Conservation (phyloP, 2,888 invertebrate genomes). For the Diloba caeruleocephala region DNA sequence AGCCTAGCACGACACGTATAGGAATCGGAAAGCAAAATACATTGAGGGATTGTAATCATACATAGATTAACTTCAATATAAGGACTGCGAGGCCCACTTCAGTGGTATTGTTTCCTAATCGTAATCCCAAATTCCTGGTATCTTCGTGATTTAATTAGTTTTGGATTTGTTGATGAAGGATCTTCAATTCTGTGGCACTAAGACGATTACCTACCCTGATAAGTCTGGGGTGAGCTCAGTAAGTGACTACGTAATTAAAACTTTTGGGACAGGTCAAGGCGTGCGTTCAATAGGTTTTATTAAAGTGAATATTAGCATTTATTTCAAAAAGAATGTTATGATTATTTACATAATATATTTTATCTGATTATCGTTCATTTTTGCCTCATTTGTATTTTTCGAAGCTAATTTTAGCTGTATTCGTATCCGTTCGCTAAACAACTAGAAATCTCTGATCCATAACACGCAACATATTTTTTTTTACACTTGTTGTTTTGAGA, state of each 20-base stretch:
- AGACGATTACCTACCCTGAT: slow-evolving; percentile 26
- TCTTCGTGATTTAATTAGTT: slow-evolving; percentile 44
- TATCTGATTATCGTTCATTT: too few relatives aligned
- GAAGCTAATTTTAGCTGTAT: too few relatives aligned
- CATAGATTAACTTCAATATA: neutral
- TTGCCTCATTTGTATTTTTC: too few relatives aligned
- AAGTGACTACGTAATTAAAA: slow-evolving; percentile 35
- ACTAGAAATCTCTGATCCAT: too few relatives aligned
- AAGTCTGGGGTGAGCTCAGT: slow-evolving; percentile 10
- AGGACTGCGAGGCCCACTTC: neutral
- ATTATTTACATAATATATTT: too few relatives aligned
- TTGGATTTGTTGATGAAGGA: slow-evolving; percentile 36
- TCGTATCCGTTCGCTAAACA: too few relatives aligned
- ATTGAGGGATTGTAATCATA: neutral
- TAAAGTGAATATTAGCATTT: neutral
- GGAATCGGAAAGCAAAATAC: neutral
- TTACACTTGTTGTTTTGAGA: too few relatives aligned
- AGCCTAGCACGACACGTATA: too few relatives aligned
- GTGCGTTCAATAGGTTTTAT: slow-evolving; percentile 1
- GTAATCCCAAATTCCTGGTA: slow-evolving; percentile 1
- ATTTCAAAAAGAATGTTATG: neutral
- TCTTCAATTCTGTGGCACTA: slow-evolving; percentile 22
- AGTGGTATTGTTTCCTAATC: slow-evolving; percentile 7
- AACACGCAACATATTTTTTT: too few relatives aligned
- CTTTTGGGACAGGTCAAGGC: slow-evolving; percentile 11